A percentile compares a stretch with the other conserved stretches of the same genome.
Conservation (phyloP, 2,113 vertebrate species). For the Chaetodon auriga region DNA sequence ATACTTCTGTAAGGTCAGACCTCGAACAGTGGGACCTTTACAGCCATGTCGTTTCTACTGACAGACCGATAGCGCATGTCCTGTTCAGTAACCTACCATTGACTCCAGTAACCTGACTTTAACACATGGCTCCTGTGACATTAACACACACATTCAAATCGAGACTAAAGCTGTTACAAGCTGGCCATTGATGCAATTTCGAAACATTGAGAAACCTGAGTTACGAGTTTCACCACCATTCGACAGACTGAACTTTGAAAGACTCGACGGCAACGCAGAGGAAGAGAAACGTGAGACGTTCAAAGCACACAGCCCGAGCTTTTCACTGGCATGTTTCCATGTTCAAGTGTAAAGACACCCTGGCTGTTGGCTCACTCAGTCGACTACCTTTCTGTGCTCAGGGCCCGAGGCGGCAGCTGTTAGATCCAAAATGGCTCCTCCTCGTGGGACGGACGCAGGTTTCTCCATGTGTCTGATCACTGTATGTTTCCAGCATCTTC, state of each 20-base stretch:
- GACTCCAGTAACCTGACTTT: constrained; percentile 26
- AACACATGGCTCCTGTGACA: constrained; percentile 21
- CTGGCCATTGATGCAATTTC: constrained; percentile 20
- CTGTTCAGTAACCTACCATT: neutral
- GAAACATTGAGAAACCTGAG: constrained; percentile 82
- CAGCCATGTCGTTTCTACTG: neutral
- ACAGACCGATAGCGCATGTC: neutral
- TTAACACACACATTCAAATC: constrained; percentile 21
- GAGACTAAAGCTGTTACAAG: neutral
- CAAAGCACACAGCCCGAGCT: constrained; percentile 3
- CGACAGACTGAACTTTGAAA: neutral
- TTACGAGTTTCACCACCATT: constrained; percentile 18
- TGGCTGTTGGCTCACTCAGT: neutral
- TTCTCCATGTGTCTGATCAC: constrained; percentile 79
- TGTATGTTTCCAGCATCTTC: constrained; percentile 36
- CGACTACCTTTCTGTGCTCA: constrained; percentile 3
- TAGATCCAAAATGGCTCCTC: constrained; percentile 20
- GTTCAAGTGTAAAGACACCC: constrained; percentile 1
- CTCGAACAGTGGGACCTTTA: neutral
- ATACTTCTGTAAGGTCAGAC: constrained; percentile 2
- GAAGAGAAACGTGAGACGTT: neutral
- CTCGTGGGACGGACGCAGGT: constrained; percentile 68
- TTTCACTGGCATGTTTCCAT: constrained; percentile 33
- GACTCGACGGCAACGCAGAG: neutral
- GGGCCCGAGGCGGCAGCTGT: constrained; percentile 11